Base-by-base conservation (phyloP, 1,140 invertebrate genomes). In the Ooceraea biroi region DNA sequence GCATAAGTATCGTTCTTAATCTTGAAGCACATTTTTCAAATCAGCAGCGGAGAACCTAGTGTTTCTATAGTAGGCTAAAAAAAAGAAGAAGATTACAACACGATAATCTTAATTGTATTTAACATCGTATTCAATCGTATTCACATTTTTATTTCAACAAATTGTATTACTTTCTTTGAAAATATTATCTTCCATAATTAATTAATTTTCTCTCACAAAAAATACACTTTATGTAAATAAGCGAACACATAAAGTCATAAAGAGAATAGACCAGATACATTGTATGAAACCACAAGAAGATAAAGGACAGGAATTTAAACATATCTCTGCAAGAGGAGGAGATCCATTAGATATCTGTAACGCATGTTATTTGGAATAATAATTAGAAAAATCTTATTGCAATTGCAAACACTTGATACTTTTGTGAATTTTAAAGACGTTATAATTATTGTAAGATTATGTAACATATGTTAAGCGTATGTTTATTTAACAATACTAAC, bases 1-100 rank as follows among this genome's bases (percentile, higher is more conserved):
- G 41, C 86, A 88, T 30, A 14, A 30, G 69, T 82, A 89, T 84
- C 88, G 86, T 4, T 72, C n/a, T 27, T 19, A n/a, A 63, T 68
- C 8, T 50, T 82, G 83, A 61, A 88, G 86, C 85, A 85, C 17
- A 86, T 58, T 36, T 7, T 36, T 36, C 2, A 36, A 74, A 74
- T 57, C 44, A 48, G 30, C 85, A 78, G 48, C 48, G 27, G 36
- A 30, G 69, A 80, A 52, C 36, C 63, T 71, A 36, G 48, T 74
- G 76, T 55, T 48, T 73, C 25, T n/a, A n/a, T n/a, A n/a, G n/a
- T n/a, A 77, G 22, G 27, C 25, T 17, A 44, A 50, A 65, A 65
- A 10, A 19, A 19, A 14, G 14, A 72, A 55, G 48, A n/a, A n/a
- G n/a, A n/a, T 48, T 22, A 14, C 19, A 50, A n/a, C 4, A n/a